Base-by-base conservation (phyloP, 2,797 vertebrate species). In the Dallia pectoralis region DNA sequence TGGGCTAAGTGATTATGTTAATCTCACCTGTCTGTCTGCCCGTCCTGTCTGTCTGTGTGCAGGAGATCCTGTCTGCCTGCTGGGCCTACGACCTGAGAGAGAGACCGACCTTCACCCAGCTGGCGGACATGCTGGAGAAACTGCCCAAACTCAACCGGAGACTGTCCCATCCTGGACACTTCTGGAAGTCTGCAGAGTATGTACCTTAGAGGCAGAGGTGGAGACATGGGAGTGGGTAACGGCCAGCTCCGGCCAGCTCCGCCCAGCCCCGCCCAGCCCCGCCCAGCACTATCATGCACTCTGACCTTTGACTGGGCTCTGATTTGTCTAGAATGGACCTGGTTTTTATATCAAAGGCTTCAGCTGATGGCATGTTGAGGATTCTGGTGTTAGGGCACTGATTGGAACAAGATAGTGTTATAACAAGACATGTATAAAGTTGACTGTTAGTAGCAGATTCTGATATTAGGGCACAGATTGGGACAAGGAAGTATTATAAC, bases 111-210 rank as follows among this genome's bases (percentile, higher is more conserved):
- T 99, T 99, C 93, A 95, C 96, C 2, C 93, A 95, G 84, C 93
- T 99, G 85, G 96, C 97, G 73, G 97, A 98, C 71, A 95, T 99
- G 97, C 93, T 99, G 89, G 98, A 99, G 90, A 99, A 97, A 76
- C 93, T 99, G 90, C 97, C 97, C 86, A 99, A 99, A 81, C 90
- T 99, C 68, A 99, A 99, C 90, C 94, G 97, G 69, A 93, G 98
- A 71, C 96, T 99, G 71, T 99, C 98, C 27, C 98, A 99, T 86
- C 98, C 98, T 0, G 97, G 97, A 49, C 98, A 99, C 88, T 99
- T 99, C 92, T 99, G 98, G 98, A 99, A 99, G 91, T 99, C 98
- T 81, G 98, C 98, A 86, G 98, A 99, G 98, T 99, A 94, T 87
- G 98, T 98, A 93, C 89, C 86, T 40, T 87, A 82, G 72, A 80